Evolutionary conservation across 2,888 invertebrate genomes (phyloP), one percentile per base, ranked within the genome.

Genomic region (Acronicta leporina): DNA sequence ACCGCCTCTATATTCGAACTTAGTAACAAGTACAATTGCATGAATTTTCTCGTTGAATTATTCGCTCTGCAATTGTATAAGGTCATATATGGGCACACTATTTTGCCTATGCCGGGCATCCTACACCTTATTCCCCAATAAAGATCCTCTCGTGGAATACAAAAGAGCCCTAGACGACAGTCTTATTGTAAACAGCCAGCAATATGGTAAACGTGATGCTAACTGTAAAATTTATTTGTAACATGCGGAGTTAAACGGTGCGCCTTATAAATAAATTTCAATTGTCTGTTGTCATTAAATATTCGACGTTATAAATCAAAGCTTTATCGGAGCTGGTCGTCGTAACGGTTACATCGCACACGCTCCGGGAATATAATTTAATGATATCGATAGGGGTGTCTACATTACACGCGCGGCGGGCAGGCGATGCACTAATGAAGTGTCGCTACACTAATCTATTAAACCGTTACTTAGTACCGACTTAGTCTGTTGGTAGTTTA

Each of bases 241-340:
- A 84, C 85, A 83, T 81, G 81, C 65, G 61, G 60, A 70, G 86
- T 88, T 91, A 90, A 91, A 88, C 88, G 83, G 80, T 83, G 82
- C 81, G 83, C 85, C 90, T 89, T 91, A 91, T 93, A 93, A 90
- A 91, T 90, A 92, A 93, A 90, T 92, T 90, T 89, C 92, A 90
- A 94, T 94, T 92, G 93, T 92, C 85, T 90, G 85, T 88, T 91
- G 91, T 92, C 89, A 92, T 92, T 92, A 89, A 88, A 89, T 92
- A 92, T 92, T 91, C 91, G 81, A 80, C 78, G 88, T 86, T 84
- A 94, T 94, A 94, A 94, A 94, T 94, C 93, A 92, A 92, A 84
- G 87, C 78, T 87, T 91, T 93, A 94, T 94, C 94, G 86, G 83
- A 77, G 81, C 82, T 82, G 81, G 88, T 87, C 85, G 88, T 84